Conservation (phyloP, 1,140 invertebrate species). For the Zelostemma sp. region DNA sequence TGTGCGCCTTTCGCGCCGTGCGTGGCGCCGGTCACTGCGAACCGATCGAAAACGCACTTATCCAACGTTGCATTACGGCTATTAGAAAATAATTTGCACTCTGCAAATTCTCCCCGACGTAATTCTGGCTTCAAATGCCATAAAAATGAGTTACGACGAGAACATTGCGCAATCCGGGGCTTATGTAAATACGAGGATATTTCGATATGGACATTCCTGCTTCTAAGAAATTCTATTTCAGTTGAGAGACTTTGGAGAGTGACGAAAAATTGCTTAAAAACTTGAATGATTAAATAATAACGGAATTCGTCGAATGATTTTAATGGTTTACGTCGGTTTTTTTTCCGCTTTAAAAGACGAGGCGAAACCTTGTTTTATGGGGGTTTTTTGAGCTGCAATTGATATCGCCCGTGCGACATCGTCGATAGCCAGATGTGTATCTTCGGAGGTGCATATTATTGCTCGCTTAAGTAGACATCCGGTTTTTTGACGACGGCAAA, state of each 20-base stretch:
- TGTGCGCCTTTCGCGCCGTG: not conserved
- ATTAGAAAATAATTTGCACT: conserved; percentile 1
- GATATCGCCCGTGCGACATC: not conserved
- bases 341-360: too few relatives aligned
- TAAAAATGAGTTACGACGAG: conserved; percentile 48
- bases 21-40: not conserved
- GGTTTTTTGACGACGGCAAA: conserved; percentile 13
- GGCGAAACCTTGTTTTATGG: too few relatives aligned
- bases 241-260: not conserved
- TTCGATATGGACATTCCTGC: not conserved
- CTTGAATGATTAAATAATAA: not conserved
- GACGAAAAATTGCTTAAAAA: not conserved
- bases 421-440: not conserved
- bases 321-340: too few relatives aligned
- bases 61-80: not conserved
- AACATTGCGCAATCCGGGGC: conserved; percentile 40
- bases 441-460: not conserved
- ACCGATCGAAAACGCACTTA: not conserved
- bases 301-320: not conserved
- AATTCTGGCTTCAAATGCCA: conserved; percentile 35
- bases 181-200: conserved; percentile 44
- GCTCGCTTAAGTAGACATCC: conserved; percentile 21
- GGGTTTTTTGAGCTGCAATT: not conserved
- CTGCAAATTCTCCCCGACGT: not conserved
- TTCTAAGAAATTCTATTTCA: not conserved